These are phyloP conservation scores for Timema cristinae DNA, from an alignment of 2,888 invertebrate genomes.

Conservation along the genomic window DNA sequence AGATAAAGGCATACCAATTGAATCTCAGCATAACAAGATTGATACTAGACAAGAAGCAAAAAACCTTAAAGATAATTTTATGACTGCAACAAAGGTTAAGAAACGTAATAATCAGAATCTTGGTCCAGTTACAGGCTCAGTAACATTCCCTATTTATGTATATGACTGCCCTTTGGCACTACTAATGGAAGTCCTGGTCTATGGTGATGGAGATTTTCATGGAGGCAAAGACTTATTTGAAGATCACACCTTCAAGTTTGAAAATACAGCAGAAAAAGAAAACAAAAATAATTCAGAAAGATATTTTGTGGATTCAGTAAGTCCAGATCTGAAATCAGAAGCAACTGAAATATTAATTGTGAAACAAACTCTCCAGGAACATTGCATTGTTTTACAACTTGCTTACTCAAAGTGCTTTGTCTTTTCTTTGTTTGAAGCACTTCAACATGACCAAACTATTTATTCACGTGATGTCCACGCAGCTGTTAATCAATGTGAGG, in stretches of 20 bases:
- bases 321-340: conserved; percentile 24
- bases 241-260: conserved; percentile 50
- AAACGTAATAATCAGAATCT: not conserved
- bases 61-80: no score
- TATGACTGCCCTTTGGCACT: conserved; percentile 61
- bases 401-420: conserved; percentile 61
- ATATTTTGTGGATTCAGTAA: conserved; percentile 49
- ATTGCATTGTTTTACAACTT: conserved; percentile 55
- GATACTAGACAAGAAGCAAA: no score
- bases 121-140: conserved; percentile 13
- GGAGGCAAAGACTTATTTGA: conserved; percentile 49
- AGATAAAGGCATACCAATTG: no score
- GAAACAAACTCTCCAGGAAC: conserved; percentile 49
- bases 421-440: conserved; percentile 55
- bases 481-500: conserved; percentile 67
- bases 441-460: conserved; percentile 56
- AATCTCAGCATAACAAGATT: no score
- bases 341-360: not conserved
- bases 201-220: conserved; percentile 38
- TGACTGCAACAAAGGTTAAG: no score
- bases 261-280: conserved; percentile 31
- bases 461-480: conserved; percentile 61
- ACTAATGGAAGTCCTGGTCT: conserved; percentile 53
- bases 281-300: conserved; percentile 42
- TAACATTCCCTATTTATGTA: conserved; percentile 59